Conservation (phyloP, 2,113 vertebrate species). For the Promerops cafer region DNA sequence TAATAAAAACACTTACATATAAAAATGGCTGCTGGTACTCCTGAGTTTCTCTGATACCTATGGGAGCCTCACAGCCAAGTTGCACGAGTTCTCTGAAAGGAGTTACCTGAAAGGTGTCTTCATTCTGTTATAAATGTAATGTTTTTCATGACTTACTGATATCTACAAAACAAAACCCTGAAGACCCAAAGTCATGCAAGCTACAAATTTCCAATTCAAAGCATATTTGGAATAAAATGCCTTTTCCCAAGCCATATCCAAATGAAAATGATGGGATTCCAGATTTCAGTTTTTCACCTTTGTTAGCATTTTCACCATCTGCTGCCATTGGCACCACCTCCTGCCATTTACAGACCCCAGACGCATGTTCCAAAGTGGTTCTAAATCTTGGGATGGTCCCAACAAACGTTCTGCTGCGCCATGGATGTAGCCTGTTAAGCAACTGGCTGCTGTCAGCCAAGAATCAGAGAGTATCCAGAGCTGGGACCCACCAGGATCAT, state of each 20-base stretch:
- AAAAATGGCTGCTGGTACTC: not conserved
- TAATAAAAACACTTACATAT: not conserved
- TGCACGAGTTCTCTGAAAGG: not conserved
- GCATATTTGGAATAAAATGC: not conserved
- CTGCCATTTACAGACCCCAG: not conserved
- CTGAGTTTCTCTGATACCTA: not conserved
- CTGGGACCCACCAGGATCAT: not conserved
- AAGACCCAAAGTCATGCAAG: not conserved
- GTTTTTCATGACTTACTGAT: not conserved
- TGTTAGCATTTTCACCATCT: not conserved
- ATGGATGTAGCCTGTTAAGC: not conserved
- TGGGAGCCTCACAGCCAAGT: not conserved
- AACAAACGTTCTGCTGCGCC: not conserved
- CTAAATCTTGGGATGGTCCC: not conserved
- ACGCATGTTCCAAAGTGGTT: not conserved
- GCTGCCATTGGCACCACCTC: not conserved
- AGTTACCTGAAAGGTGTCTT: not conserved
- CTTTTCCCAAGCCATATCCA: not conserved
- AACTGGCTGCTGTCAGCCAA: not conserved
- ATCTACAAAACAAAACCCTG: not conserved
- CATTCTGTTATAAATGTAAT: not conserved
- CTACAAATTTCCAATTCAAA: not conserved
- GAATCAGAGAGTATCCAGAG: not conserved
- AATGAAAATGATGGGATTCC: not conserved
- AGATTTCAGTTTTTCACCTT: not conserved